A percentile compares a stretch with the other conserved stretches of the same genome.
phyloP scores from a whole-genome alignment of 2,113 vertebrate species.

The Gobius niger region DNA sequence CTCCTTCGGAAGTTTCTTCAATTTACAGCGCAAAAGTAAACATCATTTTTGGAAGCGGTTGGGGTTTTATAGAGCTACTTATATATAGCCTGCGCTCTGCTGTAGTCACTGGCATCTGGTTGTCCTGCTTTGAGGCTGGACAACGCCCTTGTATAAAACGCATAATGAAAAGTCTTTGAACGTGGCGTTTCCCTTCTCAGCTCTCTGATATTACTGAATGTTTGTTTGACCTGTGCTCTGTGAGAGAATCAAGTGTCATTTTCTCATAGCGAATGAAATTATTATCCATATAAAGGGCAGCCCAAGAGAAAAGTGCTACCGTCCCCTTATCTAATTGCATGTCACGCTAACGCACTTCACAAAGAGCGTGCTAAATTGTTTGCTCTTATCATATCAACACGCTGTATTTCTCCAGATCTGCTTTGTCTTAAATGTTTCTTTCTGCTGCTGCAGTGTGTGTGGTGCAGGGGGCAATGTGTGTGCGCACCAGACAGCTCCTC shows the following conservation, averaged over 20 bases:
- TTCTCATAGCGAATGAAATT: constrained; percentile 35
- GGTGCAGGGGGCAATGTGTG: background rate
- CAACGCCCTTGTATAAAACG: constrained; percentile 52
- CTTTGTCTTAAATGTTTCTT: constrained; percentile 40
- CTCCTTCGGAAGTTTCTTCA: background rate
- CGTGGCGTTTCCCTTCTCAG: constrained; percentile 11
- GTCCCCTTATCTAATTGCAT: constrained; percentile 39
- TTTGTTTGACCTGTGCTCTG: constrained; percentile 10
- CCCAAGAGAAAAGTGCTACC: constrained; percentile 38
- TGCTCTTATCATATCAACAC: constrained; percentile 48
- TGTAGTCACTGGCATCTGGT: constrained; percentile 52
- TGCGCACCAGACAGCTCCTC: constrained; percentile 4
- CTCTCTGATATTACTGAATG: constrained; percentile 34
- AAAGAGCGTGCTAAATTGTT: constrained; percentile 43
- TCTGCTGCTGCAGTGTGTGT: background rate
- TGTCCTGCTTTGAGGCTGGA: constrained; percentile 37
- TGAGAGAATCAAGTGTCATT: constrained; percentile 40
- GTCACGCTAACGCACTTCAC: constrained; percentile 21
- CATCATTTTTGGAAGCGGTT: constrained; percentile 23
- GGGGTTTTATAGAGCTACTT: constrained; percentile 23
- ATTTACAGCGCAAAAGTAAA: constrained; percentile 9
- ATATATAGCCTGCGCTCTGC: constrained; percentile 29
- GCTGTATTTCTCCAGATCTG: constrained; percentile 37
- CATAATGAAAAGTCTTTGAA: constrained; percentile 35
- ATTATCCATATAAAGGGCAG: constrained; percentile 49